Evolutionary conservation across 1,140 invertebrate species (phyloP), one percentile per base, ranked within the genome.

Genomic region (Apis dorsata): DNA sequence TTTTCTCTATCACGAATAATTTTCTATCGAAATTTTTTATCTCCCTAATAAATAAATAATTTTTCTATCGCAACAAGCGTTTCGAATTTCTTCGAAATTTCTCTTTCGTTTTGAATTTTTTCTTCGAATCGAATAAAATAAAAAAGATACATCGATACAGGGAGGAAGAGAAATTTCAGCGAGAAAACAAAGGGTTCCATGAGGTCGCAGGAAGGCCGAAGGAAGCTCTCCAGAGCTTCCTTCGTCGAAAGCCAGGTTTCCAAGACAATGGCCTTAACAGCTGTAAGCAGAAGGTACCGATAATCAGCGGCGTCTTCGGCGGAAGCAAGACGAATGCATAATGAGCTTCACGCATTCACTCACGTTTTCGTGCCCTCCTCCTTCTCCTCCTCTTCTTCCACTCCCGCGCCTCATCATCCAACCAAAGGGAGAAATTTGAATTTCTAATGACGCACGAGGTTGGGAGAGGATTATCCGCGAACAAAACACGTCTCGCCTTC

Each of bases 331-430:
- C 74, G 87, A 88, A 88, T 88, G 62, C 79, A 57, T 86, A 88
- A 89, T 85, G 79, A 85, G 57, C 76, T 44, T 76, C 21, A 57
- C 72, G 66, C 88, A 89, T 89, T 88, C 88, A 88, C 62, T 89
- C 87, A 89, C 88, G 88, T 86, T 86, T 86, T 51, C 28, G 44
- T 72, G 63, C 60, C 79, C 68, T 69, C 57, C 69, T 28, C 73
- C 17, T 21, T 13, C 24, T 11, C 15, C 9, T 5, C 7, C 15
- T 57, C 55, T 66, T 44, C 17, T 55, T 53, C 44, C 62, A 28
- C 21, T 72, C 24, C 53, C 55, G 60, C 68, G 60, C 81, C 34
- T 44, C 65, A 21, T 68, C 60, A 65, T 79, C 71, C 55, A 55
- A 57, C 19, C 44, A 66, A 34, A 19, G 13, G 21, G 73, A 44